phyloP scores from a whole-genome alignment of 1,140 invertebrate species.

The Caenorhabditis tropicalis region DNA sequence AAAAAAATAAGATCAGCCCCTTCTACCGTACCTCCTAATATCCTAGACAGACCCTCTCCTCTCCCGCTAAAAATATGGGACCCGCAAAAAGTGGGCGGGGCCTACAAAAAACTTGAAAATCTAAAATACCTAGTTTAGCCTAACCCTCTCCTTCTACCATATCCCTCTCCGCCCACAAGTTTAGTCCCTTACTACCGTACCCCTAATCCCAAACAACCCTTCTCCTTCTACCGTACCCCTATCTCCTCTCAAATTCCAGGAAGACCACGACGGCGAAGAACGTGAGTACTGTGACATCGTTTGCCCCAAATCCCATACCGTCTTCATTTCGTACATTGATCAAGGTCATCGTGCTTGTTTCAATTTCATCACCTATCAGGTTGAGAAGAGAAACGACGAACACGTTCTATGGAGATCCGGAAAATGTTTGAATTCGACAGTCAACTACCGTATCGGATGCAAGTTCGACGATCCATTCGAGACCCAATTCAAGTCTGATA shows the following conservation, averaged over 20 bases:
- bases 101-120: too few species aligned
- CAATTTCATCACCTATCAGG: constrained; percentile 71
- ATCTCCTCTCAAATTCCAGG: constrained; percentile 47
- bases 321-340: constrained; percentile 70
- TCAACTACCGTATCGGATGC: constrained; percentile 69
- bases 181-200: too few species aligned
- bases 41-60: too few species aligned
- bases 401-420: constrained; percentile 69
- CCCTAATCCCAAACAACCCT: too few species aligned
- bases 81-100: too few species aligned
- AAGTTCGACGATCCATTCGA: constrained; percentile 72
- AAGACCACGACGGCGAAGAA: constrained; percentile 68
- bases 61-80: too few species aligned
- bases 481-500: constrained; percentile 69
- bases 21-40: too few species aligned
- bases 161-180: too few species aligned
- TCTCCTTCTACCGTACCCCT: too few species aligned
- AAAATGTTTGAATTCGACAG: constrained; percentile 69
- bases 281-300: constrained; percentile 71
- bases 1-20: too few species aligned
- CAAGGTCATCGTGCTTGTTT: constrained; percentile 69
- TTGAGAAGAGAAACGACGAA: constrained; percentile 61
- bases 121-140: too few species aligned
- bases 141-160: too few species aligned
- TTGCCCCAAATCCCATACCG: constrained; percentile 71